Percentiles rank a stretch among this genome's conserved stretches.
Conservation (phyloP, 2,888 invertebrate species). For the Dynastes maya region DNA sequence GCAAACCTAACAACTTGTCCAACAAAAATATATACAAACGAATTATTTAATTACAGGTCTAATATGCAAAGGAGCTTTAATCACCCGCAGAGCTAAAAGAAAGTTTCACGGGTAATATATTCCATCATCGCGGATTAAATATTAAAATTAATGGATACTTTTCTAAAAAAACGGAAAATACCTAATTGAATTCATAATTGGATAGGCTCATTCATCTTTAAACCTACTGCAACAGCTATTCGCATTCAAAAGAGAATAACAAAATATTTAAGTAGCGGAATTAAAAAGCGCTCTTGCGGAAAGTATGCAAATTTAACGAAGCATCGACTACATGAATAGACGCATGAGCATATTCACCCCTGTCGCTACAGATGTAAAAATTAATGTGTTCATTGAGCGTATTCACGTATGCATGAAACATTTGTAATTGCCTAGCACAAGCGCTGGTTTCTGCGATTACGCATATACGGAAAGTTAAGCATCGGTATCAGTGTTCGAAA, state of each 20-base stretch:
- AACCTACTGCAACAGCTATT: not conserved
- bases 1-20: no score
- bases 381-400: conserved; percentile 23
- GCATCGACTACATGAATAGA: no score
- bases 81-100: not conserved
- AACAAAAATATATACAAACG: no score
- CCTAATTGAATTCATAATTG: conserved; percentile 13
- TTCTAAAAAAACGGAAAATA: not conserved
- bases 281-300: conserved; percentile 21
- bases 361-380: conserved; percentile 1
- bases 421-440: not conserved
- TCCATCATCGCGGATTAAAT: conserved; percentile 10
- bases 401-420: conserved; percentile 4
- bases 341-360: conserved; percentile 1
- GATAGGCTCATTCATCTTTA: not conserved
- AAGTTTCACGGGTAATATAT: not conserved
- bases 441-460: not conserved
- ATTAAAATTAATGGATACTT: not conserved
- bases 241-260: conserved; percentile 22
- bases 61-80: not conserved
- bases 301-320: conserved; percentile 23
- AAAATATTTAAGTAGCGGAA: conserved; percentile 31
- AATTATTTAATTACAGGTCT: no score
- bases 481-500: no score
- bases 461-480: no score